Evolutionary conservation across 2,113 vertebrate species (phyloP), one percentile per base, ranked within the genome.

Genomic region (Scortum barcoo): DNA sequence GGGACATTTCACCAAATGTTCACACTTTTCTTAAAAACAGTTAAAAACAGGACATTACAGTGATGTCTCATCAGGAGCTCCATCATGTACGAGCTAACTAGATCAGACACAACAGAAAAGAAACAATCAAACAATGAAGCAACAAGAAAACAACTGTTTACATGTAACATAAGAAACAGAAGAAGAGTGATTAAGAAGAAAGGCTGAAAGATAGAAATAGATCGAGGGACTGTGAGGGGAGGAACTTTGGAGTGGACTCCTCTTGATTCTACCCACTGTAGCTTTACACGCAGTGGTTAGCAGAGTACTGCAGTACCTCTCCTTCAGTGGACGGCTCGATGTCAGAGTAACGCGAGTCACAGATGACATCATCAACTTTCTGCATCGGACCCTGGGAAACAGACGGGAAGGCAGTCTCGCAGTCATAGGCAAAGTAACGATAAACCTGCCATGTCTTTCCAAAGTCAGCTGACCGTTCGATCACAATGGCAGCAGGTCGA

Each of bases 251-350:
- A n/a, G n/a, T n/a, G n/a, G n/a, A n/a, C n/a, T n/a, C n/a, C n/a
- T n/a, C n/a, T n/a, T n/a, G n/a, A n/a, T n/a, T n/a, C n/a, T n/a
- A n/a, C n/a, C n/a, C n/a, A n/a, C n/a, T n/a, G n/a, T n/a, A n/a
- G n/a, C n/a, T n/a, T 54, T 19, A 4, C 54, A 11, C 19, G 14
- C 20, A 16, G 6, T 22, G 24, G 24, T 56, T 58, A 19, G 51
- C 7, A n/a, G 4, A 61, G 2, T 13, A 5, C 44, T 16, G n/a
- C 44, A 5, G 84, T 86, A 99, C 98, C 97, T 99, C 98, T 93
- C 98, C 98, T 74, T 99, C 97, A 0, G 97, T 98, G 60, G 98
- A 99, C 28, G 98, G 98, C 65, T 99, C 98, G 6, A 99, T 99
- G 90, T 99, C 98, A 0, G 98, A 99, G 88, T 99, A 99, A 8